Evolutionary conservation across 2,113 vertebrate genomes (phyloP), one percentile per base, ranked within the genome.

Genomic region (Xyrauchen texanus): DNA sequence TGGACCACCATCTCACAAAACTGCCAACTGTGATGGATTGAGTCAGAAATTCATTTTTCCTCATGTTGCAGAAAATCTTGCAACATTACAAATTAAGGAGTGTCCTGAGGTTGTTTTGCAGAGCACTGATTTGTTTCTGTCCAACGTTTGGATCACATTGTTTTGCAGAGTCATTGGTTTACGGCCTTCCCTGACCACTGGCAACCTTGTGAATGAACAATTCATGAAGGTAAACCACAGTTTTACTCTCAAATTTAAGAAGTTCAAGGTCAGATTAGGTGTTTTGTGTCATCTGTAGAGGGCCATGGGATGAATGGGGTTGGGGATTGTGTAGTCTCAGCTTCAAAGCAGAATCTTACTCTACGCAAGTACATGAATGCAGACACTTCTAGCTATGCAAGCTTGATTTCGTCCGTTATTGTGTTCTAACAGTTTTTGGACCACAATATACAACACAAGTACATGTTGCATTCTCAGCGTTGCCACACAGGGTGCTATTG

Each of bases 1-100:
- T 34, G 83, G 85, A 89, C 83, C 86, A 81, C 87, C 85, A 85
- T 91, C 90, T 90, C 86, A 81, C 87, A 81, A 80, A 74, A 73
- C 85, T 88, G 91, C 87, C 90, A 89, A 85, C 82, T 87, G 89
- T 92, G 91, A 92, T 91, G 86, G 87, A 91, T 93, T 90, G 87
- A 86, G 88, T 88, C 89, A 90, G 89, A 91, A 90, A 90, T 91
- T 91, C 84, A 91, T 89, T 91, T 91, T 91, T 87, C 89, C 89
- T 91, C 86, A 84, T 89, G 88, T 89, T 89, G 86, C 81, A 72
- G 86, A 86, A 90, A 79, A 88, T 91, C 88, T 88, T 88, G 64
- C 75, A 75, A 81, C 79, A 68, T 84, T 81, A 74, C 57, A 60
- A 51, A 58, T 64, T 57, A 53, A 21, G 69, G 21, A 78, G 70